A percentile compares a stretch with the other conserved stretches of the same genome.
Evolutionary conservation across 2,797 vertebrate genomes (phyloP).

Genomic region (Anniella stebbinsi): DNA sequence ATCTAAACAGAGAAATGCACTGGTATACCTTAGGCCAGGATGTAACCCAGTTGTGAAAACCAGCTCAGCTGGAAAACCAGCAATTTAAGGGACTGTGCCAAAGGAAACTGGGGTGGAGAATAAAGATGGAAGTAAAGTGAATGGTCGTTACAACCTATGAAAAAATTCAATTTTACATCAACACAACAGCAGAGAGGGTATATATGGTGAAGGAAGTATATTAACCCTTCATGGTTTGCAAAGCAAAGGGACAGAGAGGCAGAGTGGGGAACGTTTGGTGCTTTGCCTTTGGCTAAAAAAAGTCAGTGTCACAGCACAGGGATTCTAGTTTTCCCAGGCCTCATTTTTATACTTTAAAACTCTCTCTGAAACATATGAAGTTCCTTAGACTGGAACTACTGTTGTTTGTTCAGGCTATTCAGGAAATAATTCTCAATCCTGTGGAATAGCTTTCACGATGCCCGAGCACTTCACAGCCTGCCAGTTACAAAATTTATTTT

Average conservation of each 20-base stretch:
- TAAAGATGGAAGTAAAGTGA: not conserved
- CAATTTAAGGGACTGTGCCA: not conserved
- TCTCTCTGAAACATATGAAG: slow-evolving; percentile 20
- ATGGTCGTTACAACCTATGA: not conserved
- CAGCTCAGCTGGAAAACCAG: not conserved
- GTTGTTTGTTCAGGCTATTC: slow-evolving; percentile 33
- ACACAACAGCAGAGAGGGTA: not conserved
- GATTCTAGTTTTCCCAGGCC: not conserved
- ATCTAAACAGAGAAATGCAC: not conserved
- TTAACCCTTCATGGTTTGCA: not conserved
- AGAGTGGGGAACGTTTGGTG: not conserved
- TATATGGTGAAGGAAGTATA: not conserved
- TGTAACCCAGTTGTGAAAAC: not conserved
- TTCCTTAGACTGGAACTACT: slow-evolving; percentile 34
- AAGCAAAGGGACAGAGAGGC: not conserved
- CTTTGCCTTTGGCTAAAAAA: not conserved
- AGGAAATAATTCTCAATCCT: slow-evolving; percentile 44
- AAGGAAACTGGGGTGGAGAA: not conserved
- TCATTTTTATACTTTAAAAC: slow-evolving; percentile 27
- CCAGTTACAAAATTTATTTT: slow-evolving; percentile 41
- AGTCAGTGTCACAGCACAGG: not conserved
- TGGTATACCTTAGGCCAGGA: not conserved
- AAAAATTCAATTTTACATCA: not conserved
- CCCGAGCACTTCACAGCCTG: slow-evolving; percentile 31
- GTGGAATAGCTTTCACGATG: slow-evolving; percentile 37